Conservation (phyloP, 2,797 vertebrate species). For the Lepilemur septentrionalis region DNA sequence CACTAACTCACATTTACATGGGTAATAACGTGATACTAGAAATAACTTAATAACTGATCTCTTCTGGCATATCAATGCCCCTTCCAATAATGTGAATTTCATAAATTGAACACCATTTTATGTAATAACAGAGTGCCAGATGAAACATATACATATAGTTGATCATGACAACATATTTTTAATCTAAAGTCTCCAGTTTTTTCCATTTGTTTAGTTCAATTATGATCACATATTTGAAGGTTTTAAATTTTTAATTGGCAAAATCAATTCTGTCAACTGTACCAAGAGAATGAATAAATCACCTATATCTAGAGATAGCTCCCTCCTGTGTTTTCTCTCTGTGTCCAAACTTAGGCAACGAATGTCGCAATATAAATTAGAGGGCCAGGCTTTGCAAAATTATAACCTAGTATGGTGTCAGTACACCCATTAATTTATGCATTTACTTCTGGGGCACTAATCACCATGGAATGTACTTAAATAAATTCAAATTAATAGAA, state of each 20-base stretch:
- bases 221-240: neutral
- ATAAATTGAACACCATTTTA: neutral
- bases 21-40: neutral
- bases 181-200: neutral
- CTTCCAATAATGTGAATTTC: neutral
- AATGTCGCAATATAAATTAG: neutral
- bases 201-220: conserved; percentile 46
- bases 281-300: neutral
- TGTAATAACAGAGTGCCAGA: conserved; percentile 3
- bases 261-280: conserved; percentile 11
- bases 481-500: neutral
- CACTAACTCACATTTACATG: neutral
- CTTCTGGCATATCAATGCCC: neutral
- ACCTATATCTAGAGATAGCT: neutral
- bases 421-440: neutral
- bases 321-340: neutral
- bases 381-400: neutral
- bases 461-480: neutral
- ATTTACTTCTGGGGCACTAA: neutral
- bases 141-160: neutral
- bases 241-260: conserved; percentile 38
- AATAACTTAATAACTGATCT: neutral
- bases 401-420: neutral
- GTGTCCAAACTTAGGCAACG: neutral
- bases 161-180: conserved; percentile 29